Base-by-base conservation (phyloP, 2,797 vertebrate genomes). In the Melanotaenia maccullochi region DNA sequence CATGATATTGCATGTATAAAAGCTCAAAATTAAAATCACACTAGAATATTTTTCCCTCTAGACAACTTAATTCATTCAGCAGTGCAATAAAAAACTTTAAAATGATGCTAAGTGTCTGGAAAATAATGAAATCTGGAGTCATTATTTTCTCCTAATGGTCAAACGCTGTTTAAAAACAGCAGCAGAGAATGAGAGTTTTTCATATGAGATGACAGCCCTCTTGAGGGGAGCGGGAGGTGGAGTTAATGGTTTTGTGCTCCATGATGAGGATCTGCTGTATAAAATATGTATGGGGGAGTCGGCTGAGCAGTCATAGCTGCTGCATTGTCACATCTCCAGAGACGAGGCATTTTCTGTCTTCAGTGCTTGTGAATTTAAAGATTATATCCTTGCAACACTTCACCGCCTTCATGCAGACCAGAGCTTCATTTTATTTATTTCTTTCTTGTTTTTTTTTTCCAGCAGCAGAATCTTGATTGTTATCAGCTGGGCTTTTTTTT, bases 261-360 rank as follows among this genome's bases (percentile, higher is more conserved):
- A 71, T 68, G 61, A 78, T 81, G 82, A 83, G 68, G 81, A 75
- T 82, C 75, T 76, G 65, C 75, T 38, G 52, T 87, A 90, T 91
- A 81, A 90, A 93, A 92, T 89, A 89, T 91, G 82, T 82, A 91
- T 87, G 75, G 66, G 71, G 65, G 33, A 77, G 71, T 75, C 35
- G 13, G 76, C 62, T 69, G 77, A 60, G 76, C 71, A 67, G 70
- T 28, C 79, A 81, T 16, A 66, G 60, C 71, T 71, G 60, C 82
- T 63, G 85, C 66, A 76, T 68, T 30, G 65, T 64, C 57, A 25
- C 0, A 1, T 79, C 87, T 64, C 82, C 16, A 14, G 79, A 78
- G 82, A 89, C 8, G 1, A 73, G 40, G 38, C 18, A 9, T 70
- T 62, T 42, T 73, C 62, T 59, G 24, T 64, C 63, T 58, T 60